These are phyloP conservation scores for Ormyrus rosae DNA, from an alignment of 2,888 invertebrate species.

Conservation along the genomic window DNA sequence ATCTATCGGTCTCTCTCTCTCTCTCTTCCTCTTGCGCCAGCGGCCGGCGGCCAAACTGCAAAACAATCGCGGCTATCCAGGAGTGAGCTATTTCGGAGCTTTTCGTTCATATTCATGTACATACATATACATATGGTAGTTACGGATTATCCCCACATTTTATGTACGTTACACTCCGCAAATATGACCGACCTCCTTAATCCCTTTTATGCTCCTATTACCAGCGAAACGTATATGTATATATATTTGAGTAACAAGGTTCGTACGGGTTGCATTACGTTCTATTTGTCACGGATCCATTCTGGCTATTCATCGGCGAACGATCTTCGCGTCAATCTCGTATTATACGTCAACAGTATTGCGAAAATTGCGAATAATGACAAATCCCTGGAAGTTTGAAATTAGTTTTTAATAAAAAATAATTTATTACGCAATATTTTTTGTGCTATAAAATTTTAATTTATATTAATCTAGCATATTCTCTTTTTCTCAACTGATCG, in stretches of 20 bases:
- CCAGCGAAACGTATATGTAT: not conserved
- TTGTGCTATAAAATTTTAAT: no score
- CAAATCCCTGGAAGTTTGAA: no score
- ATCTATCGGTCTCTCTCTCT: constrained; percentile 3
- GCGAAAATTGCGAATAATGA: not conserved
- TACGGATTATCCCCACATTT: constrained; percentile 31
- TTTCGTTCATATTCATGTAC: constrained; percentile 32
- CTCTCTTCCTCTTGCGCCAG: not conserved
- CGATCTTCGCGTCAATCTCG: not conserved
- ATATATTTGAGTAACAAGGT: not conserved
- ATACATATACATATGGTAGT: not conserved
- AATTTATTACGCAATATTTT: no score
- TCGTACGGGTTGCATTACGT: not conserved
- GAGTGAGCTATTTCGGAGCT: constrained; percentile 11
- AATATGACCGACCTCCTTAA: constrained; percentile 1
- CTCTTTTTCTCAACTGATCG: no score
- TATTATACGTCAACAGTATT: not conserved
- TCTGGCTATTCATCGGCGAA: not conserved
- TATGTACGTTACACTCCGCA: constrained; percentile 3
- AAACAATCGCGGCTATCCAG: constrained; percentile 17
- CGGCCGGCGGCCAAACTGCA: constrained; percentile 1
- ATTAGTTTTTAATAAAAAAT: no score
- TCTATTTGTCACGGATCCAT: not conserved
- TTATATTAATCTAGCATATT: no score
- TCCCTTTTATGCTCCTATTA: constrained; percentile 24